phyloP scores from a whole-genome alignment of 2,888 invertebrate genomes.

The Diabrotica balteata region DNA sequence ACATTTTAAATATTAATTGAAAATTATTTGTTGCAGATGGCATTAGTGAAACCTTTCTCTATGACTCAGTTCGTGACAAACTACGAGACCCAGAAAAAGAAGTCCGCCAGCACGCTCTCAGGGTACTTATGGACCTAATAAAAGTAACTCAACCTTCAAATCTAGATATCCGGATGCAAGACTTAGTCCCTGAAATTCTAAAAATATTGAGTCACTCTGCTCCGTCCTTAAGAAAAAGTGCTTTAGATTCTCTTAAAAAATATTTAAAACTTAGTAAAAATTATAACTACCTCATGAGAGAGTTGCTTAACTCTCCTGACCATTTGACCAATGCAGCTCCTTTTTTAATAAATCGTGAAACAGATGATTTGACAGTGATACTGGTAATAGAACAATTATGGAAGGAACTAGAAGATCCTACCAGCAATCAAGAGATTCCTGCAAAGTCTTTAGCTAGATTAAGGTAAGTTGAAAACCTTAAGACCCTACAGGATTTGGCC shows the following conservation, averaged over 20 bases:
- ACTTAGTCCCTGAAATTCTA: constrained; percentile 72
- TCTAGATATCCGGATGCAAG: constrained; percentile 72
- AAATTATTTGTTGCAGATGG: constrained; percentile 44
- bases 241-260: constrained; percentile 76
- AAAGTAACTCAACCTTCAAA: constrained; percentile 72
- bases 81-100: constrained; percentile 83
- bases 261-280: constrained; percentile 74
- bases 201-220: constrained; percentile 81
- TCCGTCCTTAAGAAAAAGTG: constrained; percentile 81
- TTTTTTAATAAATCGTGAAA: constrained; percentile 34
- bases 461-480: constrained; percentile 49
- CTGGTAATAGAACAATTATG: constrained; percentile 32
- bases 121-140: constrained; percentile 80
- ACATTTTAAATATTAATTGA: too few relatives aligned
- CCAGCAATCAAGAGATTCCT: constrained; percentile 68
- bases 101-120: constrained; percentile 80
- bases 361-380: constrained; percentile 29
- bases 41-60: constrained; percentile 39
- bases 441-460: constrained; percentile 74
- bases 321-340: constrained; percentile 64
- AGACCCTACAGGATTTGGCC: too few relatives aligned
- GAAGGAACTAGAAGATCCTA: constrained; percentile 28
- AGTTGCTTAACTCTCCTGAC: constrained; percentile 71
- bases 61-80: constrained; percentile 64
- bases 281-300: constrained; percentile 71